phyloP scores from a whole-genome alignment of 2,113 vertebrate species.

The Oncorhynchus tshawytscha region DNA sequence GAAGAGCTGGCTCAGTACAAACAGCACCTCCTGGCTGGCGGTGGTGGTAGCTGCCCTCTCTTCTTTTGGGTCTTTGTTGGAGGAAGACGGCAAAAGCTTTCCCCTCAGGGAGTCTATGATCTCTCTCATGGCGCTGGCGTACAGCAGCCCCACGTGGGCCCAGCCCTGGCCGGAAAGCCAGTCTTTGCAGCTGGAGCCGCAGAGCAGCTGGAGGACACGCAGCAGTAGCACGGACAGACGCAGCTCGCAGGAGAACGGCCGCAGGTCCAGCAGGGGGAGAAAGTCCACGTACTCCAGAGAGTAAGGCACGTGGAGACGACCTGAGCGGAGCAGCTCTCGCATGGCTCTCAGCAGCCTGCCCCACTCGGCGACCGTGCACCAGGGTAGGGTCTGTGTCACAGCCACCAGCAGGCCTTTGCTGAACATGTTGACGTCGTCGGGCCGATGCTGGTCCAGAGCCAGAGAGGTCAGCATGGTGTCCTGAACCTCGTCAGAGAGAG shows the following conservation, averaged over 20 bases:
- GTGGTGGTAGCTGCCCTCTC: not conserved
- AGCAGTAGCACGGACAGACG: constrained; percentile 88
- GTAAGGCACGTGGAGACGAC: constrained; percentile 85
- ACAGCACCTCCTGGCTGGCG: constrained; percentile 79
- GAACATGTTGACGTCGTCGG: constrained; percentile 87
- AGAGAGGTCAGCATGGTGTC: constrained; percentile 80
- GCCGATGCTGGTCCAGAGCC: constrained; percentile 71
- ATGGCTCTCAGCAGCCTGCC: constrained; percentile 65
- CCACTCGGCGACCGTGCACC: constrained; percentile 87
- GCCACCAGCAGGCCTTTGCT: constrained; percentile 95
- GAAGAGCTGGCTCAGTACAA: constrained; percentile 88
- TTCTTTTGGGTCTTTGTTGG: not conserved
- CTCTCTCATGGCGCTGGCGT: constrained; percentile 76
- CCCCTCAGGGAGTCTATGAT: constrained; percentile 71
- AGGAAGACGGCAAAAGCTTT: constrained; percentile 30
- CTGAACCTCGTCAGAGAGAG: constrained; percentile 69
- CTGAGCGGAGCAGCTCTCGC: constrained; percentile 73
- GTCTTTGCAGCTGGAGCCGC: constrained; percentile 84
- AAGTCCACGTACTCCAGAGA: constrained; percentile 92
- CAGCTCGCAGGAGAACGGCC: constrained; percentile 79
- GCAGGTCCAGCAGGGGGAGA: constrained; percentile 88
- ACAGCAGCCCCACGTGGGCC: constrained; percentile 80
- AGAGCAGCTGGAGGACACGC: constrained; percentile 89
- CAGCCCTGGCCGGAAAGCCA: constrained; percentile 82
- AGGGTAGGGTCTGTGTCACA: constrained; percentile 87